Conservation (phyloP, 2,797 vertebrate genomes). For the Ataeniobius toweri region DNA sequence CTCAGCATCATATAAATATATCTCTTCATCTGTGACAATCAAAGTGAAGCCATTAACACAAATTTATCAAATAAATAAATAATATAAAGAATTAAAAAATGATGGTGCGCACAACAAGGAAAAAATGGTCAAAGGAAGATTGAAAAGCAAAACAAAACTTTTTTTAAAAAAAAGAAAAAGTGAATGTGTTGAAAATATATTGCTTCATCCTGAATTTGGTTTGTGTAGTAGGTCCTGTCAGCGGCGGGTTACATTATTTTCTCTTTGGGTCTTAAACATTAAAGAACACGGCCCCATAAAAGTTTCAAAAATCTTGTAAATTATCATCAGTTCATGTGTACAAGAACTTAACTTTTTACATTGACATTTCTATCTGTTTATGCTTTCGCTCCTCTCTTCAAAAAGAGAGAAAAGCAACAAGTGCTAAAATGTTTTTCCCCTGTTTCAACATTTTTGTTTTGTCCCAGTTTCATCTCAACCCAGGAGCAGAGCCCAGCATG, state of each 20-base stretch:
- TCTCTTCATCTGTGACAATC: slow-evolving; percentile 75
- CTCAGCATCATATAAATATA: slow-evolving; percentile 81
- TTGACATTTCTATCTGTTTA: slow-evolving; percentile 25
- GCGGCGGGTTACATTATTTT: slow-evolving; percentile 43
- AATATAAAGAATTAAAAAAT: slow-evolving; percentile 74
- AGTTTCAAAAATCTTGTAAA: slow-evolving; percentile 55
- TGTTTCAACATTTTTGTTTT: slow-evolving; percentile 20
- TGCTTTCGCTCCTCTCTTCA: slow-evolving; percentile 36
- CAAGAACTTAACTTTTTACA: slow-evolving; percentile 27
- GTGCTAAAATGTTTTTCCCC: slow-evolving; percentile 67
- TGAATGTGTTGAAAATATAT: slow-evolving; percentile 40
- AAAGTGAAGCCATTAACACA: slow-evolving; percentile 58
- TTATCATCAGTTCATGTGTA: slow-evolving; percentile 47
- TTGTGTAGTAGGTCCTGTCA: slow-evolving; percentile 72
- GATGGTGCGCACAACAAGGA: slow-evolving; percentile 80
- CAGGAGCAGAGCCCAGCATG: slow-evolving; percentile 42
- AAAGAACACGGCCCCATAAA: slow-evolving; percentile 60
- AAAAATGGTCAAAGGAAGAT: slow-evolving; percentile 77
- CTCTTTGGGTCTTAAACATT: slow-evolving; percentile 73
- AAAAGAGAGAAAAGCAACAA: slow-evolving; percentile 63
- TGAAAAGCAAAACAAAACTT: slow-evolving; percentile 71
- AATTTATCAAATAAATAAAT: slow-evolving; percentile 78
- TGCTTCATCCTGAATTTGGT: slow-evolving; percentile 71
- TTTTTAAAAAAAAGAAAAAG: slow-evolving; percentile 41
- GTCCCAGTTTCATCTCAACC: slow-evolving; percentile 67